Percentiles rank a stretch among this genome's conserved stretches.
These are phyloP conservation scores for Diarsia mendica DNA, from an alignment of 2,888 invertebrate genomes.

Conservation along the genomic window DNA sequence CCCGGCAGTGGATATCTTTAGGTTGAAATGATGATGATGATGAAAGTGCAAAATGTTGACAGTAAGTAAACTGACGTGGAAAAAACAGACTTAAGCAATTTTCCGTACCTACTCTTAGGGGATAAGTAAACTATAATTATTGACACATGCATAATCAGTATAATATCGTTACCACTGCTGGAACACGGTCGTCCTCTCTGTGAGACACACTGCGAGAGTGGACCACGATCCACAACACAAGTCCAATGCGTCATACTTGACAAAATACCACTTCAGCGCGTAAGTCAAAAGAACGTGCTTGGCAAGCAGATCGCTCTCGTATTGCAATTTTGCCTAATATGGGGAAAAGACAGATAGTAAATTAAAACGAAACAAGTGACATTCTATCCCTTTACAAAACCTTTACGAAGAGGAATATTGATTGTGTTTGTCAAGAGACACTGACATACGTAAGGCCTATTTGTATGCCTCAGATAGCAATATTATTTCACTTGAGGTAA, in stretches of 20 bases:
- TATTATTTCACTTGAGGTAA: slow-evolving; percentile 30
- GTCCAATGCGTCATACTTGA: background rate
- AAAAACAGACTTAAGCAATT: background rate
- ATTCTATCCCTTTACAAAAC: slow-evolving; percentile 9
- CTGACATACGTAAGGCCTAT: slow-evolving; percentile 19
- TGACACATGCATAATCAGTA: background rate
- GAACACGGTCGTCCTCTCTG: background rate
- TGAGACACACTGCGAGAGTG: too few species aligned
- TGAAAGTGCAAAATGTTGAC: background rate
- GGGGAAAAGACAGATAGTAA: background rate
- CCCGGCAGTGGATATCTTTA: too few species aligned
- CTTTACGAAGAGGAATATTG: background rate
- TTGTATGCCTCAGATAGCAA: slow-evolving; percentile 40
- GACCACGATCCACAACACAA: background rate
- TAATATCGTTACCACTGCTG: background rate
- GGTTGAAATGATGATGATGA: too few species aligned
- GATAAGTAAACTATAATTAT: background rate
- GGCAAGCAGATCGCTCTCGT: background rate
- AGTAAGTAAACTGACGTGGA: background rate
- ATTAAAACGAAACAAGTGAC: slow-evolving; percentile 21
- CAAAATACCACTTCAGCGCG: background rate
- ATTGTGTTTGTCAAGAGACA: background rate
- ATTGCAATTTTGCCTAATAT: slow-evolving; percentile 20
- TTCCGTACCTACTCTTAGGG: background rate
- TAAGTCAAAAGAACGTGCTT: slow-evolving; percentile 33